These are phyloP conservation scores for Ophonus ardosiacus DNA, from an alignment of 2,888 invertebrate species.

Conservation along the genomic window DNA sequence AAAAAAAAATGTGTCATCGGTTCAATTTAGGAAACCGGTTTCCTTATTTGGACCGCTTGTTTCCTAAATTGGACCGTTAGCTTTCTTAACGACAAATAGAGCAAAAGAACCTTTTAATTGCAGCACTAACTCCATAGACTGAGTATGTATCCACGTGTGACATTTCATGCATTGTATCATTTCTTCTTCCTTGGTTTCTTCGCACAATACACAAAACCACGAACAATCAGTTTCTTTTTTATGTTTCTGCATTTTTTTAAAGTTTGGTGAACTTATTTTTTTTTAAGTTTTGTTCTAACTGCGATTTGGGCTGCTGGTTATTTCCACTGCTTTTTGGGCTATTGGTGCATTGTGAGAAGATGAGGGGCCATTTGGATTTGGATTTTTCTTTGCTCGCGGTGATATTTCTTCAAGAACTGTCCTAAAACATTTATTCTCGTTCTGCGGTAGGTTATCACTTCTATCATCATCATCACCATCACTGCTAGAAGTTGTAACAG, in stretches of 20 bases:
- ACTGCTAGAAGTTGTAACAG: constrained; percentile 13
- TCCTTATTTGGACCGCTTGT: constrained; percentile 61
- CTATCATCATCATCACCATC: constrained; percentile 13
- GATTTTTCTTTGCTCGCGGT: too few species aligned
- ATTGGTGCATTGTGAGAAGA: constrained; percentile 25
- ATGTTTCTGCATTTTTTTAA: constrained; percentile 15
- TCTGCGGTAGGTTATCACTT: too few species aligned
- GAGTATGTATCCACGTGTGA: constrained; percentile 57
- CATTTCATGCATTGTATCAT: constrained; percentile 63
- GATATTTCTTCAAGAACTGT: constrained; percentile 60
- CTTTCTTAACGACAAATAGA: constrained; percentile 61
- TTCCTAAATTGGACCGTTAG: constrained; percentile 58
- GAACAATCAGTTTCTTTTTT: too few species aligned
- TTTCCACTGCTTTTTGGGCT: constrained; percentile 55
- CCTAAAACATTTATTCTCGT: background rate
- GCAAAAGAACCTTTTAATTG: constrained; percentile 56
- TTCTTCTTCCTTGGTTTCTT: constrained; percentile 52
- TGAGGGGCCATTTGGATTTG: constrained; percentile 17
- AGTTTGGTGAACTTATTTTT: constrained; percentile 21
- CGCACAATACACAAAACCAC: constrained; percentile 39
- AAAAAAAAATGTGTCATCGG: constrained; percentile 55
- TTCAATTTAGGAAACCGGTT: constrained; percentile 62
- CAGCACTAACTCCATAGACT: constrained; percentile 54
- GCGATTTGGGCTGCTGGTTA: constrained; percentile 61
- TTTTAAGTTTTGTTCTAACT: background rate